Conservation (phyloP, 2,113 vertebrate species). For the Caretta caretta region DNA sequence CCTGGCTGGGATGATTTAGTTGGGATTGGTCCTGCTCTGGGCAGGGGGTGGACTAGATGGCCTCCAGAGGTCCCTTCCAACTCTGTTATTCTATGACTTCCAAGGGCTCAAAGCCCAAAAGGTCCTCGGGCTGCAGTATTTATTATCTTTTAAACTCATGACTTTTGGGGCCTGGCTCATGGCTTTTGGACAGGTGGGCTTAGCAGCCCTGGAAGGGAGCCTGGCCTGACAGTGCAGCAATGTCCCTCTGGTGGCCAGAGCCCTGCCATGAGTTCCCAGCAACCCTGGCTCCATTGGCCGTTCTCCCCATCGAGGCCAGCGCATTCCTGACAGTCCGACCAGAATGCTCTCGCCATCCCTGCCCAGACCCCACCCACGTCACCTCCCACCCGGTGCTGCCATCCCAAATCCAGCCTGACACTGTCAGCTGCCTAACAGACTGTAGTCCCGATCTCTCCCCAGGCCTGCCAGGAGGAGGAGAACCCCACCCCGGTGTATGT, state of each 20-base stretch:
- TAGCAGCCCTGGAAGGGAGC: neutral
- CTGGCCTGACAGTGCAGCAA: neutral
- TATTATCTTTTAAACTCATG: neutral
- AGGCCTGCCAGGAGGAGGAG: neutral
- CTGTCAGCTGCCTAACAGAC: neutral
- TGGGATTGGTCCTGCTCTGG: no score
- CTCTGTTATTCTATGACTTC: no score
- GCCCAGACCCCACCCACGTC: neutral
- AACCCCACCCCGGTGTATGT: conserved; percentile 82
- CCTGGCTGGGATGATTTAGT: no score
- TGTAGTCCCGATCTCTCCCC: rapidly evolving
- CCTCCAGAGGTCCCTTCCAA: no score
- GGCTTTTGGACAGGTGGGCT: neutral
- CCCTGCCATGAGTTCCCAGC: neutral
- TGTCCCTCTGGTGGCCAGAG: neutral
- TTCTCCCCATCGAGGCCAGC: rapidly evolving
- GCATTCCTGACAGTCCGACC: neutral
- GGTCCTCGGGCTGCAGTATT: neutral
- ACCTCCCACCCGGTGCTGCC: neutral
- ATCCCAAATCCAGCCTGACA: neutral
- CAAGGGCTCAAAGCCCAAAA: no score
- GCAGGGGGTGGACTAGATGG: no score
- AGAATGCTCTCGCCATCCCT: neutral
- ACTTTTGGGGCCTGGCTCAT: neutral
- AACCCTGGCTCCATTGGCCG: rapidly evolving